These are phyloP conservation scores for Drosophila orena DNA, from an alignment of 1,140 invertebrate genomes.

Conservation along the genomic window DNA sequence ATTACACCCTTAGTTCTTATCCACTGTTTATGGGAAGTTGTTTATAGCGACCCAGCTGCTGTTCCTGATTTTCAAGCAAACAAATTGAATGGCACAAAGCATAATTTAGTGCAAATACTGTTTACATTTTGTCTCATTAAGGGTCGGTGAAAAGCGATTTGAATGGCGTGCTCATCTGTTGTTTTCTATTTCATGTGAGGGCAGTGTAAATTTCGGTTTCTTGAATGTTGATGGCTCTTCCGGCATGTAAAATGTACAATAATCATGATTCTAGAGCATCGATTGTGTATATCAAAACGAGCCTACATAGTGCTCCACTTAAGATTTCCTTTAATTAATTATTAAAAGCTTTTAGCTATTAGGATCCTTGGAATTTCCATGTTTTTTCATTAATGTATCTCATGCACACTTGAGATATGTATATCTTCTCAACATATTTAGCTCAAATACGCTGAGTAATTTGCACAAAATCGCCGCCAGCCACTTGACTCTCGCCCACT, in stretches of 20 bases:
- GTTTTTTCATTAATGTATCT: not conserved
- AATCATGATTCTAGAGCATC: too few relatives aligned
- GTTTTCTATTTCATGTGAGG: slow-evolving; percentile 9
- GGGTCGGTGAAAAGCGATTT: slow-evolving; percentile 8
- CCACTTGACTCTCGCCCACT: slow-evolving; percentile 50
- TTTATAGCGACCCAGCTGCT: slow-evolving; percentile 50
- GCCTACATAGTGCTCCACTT: not conserved
- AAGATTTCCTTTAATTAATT: not conserved
- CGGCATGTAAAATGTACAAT: slow-evolving; percentile 4
- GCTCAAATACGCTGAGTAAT: slow-evolving; percentile 23
- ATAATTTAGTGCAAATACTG: slow-evolving; percentile 45
- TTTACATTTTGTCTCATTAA: slow-evolving; percentile 34
- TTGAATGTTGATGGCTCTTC: slow-evolving; percentile 1
- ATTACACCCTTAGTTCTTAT: not conserved
- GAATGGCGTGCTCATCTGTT: slow-evolving; percentile 30
- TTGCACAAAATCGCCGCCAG: slow-evolving; percentile 19
- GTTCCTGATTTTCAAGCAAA: slow-evolving; percentile 26
- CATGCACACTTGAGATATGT: slow-evolving; percentile 6
- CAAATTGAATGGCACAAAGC: slow-evolving; percentile 16
- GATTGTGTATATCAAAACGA: too few relatives aligned
- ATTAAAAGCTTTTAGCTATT: not conserved
- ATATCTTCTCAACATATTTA: not conserved
- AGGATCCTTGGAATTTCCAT: not conserved
- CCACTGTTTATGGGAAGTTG: slow-evolving; percentile 50
- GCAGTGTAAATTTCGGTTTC: not conserved